Percentiles rank a stretch among this genome's conserved stretches.
These are phyloP conservation scores for Heliornis fulica DNA, from an alignment of 2,113 vertebrate genomes.

Conservation along the genomic window DNA sequence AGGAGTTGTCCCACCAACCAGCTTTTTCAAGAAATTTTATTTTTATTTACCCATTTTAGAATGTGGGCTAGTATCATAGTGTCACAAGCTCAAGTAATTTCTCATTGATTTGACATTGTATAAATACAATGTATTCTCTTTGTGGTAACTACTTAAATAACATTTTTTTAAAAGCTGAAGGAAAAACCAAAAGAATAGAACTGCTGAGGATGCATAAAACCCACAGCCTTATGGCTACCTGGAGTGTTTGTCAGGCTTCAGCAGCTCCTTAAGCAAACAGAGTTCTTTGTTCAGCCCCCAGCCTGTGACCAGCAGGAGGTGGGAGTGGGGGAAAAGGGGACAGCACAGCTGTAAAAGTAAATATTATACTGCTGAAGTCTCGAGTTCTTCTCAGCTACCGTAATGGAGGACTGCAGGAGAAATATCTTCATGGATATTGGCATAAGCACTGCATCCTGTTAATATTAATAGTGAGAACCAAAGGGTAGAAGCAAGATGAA, in stretches of 20 bases:
- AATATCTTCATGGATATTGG: constrained; percentile 33
- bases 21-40: not conserved
- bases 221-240: not conserved
- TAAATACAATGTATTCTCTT: not conserved
- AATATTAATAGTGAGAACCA: constrained; percentile 54
- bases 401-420: not conserved
- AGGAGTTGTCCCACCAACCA: not conserved
- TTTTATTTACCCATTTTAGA: not conserved
- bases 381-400: not conserved
- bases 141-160: not conserved
- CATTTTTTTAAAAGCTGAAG: not conserved
- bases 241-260: not conserved
- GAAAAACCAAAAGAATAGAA: not conserved
- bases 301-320: not conserved
- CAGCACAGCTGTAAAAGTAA: constrained; percentile 7
- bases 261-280: not conserved
- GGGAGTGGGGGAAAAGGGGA: not conserved
- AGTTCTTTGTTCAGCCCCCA: not conserved
- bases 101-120: not conserved
- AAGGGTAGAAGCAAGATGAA: not conserved
- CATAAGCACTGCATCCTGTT: constrained; percentile 53
- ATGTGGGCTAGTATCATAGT: not conserved
- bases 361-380: constrained; percentile 17
- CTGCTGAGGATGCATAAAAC: not conserved
- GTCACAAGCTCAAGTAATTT: not conserved